Base-by-base conservation (phyloP, 2,888 invertebrate genomes). In the Zygothrica quintamaculata region DNA sequence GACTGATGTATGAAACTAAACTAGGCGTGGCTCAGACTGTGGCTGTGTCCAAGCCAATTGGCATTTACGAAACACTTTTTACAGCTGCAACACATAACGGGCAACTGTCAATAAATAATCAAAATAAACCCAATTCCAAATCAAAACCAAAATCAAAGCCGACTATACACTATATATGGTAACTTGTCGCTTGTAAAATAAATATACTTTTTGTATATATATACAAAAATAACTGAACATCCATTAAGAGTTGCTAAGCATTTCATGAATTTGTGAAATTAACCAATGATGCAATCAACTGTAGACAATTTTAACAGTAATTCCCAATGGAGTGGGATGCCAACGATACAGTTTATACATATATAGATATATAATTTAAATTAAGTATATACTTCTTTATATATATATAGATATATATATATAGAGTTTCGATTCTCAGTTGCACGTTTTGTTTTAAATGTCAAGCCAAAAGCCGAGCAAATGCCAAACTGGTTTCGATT, bases 71-170 rank as follows among this genome's bases (percentile, higher is more conserved):
- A 85, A 79, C 60, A 33, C 39, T 33, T 36, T 55, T 36, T 55
- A 37, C 33, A 34, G 31, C 65, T 39, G 47, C 79, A n/a, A n/a
- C n/a, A 85, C 79, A 80, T 79, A 85, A 86, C 86, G 84, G 76
- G 47, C 70, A 76, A 65, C 84, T 82, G 80, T 85, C 86, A 85
- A 80, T 80, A 80, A 80, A 85, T 85, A 81, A 86, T 79, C 80
- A 81, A 79, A 84, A 86, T 84, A 74, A 74, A 61, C 77, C 84
- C 68, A 68, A 65, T 48, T 59, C 42, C 37, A 52, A 7, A 50
- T 22, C 25, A 31, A 74, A 74, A 64, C 74, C 84, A 71, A 68
- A 4, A 50, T 22, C 33, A 26, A 33, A 7, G 18, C 46, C 53
- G 75, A 71, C 82, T 78, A 82, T 71, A 81, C 84, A 60, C 82